Evolutionary conservation across 1,140 invertebrate genomes (phyloP).

Genomic region (Drosophila sechellia): DNA sequence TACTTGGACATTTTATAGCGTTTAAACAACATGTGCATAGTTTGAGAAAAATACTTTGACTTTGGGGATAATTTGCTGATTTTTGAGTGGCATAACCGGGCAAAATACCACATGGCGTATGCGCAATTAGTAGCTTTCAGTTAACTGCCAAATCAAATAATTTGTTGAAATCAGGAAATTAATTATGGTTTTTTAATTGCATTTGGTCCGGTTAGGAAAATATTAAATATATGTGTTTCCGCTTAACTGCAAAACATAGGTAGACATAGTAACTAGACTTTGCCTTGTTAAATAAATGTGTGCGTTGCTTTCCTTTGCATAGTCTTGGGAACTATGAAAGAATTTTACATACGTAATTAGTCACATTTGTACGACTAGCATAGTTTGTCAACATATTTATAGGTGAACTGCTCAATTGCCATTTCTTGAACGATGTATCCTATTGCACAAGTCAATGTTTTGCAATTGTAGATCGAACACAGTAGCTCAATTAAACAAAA

Average conservation of each 20-base stretch:
- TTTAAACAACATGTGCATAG: background rate
- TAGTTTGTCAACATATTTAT: too few relatives aligned
- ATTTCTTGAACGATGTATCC: constrained; percentile 1
- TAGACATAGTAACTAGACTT: too few relatives aligned
- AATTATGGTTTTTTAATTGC: background rate
- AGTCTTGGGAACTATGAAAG: too few relatives aligned
- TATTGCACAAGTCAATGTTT: constrained; percentile 19
- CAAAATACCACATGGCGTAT: constrained; percentile 32
- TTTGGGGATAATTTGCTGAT: background rate
- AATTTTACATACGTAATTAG: too few relatives aligned
- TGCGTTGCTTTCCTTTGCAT: too few relatives aligned
- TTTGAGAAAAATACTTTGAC: background rate
- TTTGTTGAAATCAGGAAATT: background rate
- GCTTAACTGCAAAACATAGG: too few relatives aligned
- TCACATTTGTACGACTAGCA: too few relatives aligned
- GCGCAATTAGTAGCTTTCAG: constrained; percentile 39
- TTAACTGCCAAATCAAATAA: background rate
- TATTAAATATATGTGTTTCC: too few relatives aligned
- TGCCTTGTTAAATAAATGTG: too few relatives aligned
- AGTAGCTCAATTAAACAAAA: background rate
- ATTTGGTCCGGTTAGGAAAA: too few relatives aligned
- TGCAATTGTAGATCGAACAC: constrained; percentile 7
- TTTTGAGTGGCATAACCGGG: background rate
- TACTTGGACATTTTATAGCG: background rate
- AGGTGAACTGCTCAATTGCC: constrained; percentile 3